phyloP scores from a whole-genome alignment of 1,140 invertebrate species.

The Drosophila virilis region DNA sequence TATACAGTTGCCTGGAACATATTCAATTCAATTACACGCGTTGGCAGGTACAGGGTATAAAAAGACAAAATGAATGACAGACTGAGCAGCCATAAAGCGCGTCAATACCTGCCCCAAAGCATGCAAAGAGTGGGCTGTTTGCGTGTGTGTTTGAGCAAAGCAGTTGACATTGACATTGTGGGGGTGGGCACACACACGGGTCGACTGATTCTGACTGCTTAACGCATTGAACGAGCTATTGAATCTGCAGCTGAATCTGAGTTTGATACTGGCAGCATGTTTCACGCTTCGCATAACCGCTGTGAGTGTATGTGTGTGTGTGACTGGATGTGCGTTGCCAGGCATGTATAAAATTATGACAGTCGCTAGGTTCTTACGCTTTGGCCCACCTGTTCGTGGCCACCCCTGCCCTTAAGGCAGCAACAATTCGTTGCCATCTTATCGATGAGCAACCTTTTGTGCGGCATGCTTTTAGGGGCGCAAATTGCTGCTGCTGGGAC shows the following conservation, averaged over 20 bases:
- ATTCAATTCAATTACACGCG: too few species aligned
- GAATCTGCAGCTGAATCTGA: constrained; percentile 58
- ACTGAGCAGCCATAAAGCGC: constrained; percentile 60
- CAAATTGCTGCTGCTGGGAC: constrained; percentile 55
- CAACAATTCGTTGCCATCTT: constrained; percentile 43
- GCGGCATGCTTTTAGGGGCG: constrained; percentile 51
- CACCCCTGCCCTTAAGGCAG: constrained; percentile 25
- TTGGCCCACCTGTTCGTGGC: constrained; percentile 20
- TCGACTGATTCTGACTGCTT: constrained; percentile 32
- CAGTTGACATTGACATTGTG: constrained; percentile 56
- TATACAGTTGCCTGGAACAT: too few species aligned
- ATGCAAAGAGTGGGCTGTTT: constrained; percentile 18
- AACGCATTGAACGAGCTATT: constrained; percentile 66
- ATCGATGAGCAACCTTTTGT: constrained; percentile 59
- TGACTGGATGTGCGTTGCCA: constrained; percentile 13
- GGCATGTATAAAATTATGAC: constrained; percentile 68
- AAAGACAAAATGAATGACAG: constrained; percentile 31
- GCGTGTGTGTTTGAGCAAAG: not conserved
- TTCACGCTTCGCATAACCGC: constrained; percentile 50
- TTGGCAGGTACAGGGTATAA: not conserved
- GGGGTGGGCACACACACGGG: constrained; percentile 22
- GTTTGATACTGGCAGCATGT: constrained; percentile 31
- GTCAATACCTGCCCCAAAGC: constrained; percentile 55
- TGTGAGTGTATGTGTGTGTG: constrained; percentile 3
- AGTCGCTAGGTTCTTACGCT: constrained; percentile 45